phyloP scores from a whole-genome alignment of 2,113 vertebrate genomes.

The Tupaia tana region DNA sequence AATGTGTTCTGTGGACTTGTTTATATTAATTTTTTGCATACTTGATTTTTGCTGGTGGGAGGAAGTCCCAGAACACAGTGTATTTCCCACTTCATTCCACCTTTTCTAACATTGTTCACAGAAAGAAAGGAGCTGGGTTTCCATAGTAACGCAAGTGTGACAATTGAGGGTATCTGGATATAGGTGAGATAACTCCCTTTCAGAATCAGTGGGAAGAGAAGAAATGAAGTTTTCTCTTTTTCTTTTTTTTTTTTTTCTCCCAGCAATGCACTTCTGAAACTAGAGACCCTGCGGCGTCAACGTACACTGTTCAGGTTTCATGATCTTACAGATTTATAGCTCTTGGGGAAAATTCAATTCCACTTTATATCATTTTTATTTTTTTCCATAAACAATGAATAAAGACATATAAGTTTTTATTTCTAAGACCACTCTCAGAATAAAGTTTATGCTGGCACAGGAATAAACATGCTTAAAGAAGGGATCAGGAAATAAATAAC shows the following conservation, averaged over 20 bases:
- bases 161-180: slow-evolving; percentile 55
- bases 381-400: slow-evolving; percentile 32
- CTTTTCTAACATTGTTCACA: slow-evolving; percentile 62
- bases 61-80: slow-evolving; percentile 24
- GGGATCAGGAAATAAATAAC: background rate
- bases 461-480: background rate
- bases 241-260: background rate
- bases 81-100: slow-evolving; percentile 51
- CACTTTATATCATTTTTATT: slow-evolving; percentile 28
- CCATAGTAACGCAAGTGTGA: slow-evolving; percentile 75
- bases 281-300: background rate
- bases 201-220: slow-evolving; percentile 55
- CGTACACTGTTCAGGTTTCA: background rate
- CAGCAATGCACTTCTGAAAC: slow-evolving; percentile 13
- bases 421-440: slow-evolving; percentile 24
- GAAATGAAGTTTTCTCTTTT: slow-evolving; percentile 61
- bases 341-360: slow-evolving; percentile 49
- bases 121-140: slow-evolving; percentile 63
- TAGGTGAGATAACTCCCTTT: slow-evolving; percentile 63
- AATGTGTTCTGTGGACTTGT: background rate
- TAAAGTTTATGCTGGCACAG: background rate
- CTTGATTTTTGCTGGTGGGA: slow-evolving; percentile 7
- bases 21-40: slow-evolving; percentile 14
- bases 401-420: slow-evolving; percentile 23
- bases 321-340: background rate